These are phyloP conservation scores for Oryctolagus cuniculus DNA, from an alignment of 2,113 vertebrate genomes.

Conservation along the genomic window DNA sequence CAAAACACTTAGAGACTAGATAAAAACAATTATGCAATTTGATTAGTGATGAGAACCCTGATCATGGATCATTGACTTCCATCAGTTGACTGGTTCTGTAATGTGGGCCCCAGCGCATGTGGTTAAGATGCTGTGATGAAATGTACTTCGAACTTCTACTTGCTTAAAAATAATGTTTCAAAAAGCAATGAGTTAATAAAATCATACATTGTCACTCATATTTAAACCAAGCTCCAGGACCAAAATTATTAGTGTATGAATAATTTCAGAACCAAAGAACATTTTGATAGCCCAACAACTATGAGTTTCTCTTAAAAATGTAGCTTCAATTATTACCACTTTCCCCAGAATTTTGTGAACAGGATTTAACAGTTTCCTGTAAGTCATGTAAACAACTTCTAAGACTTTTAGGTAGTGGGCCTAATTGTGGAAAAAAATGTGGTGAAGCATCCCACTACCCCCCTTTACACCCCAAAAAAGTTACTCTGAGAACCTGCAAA, in stretches of 20 bases:
- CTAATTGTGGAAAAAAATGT: not conserved
- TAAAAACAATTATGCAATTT: not conserved
- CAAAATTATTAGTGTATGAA: not conserved
- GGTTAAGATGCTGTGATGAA: not conserved
- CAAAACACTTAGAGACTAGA: not conserved
- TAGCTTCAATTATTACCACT: not conserved
- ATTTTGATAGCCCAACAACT: not conserved
- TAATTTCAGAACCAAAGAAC: slow-evolving; percentile 48
- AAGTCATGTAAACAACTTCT: slow-evolving; percentile 32
- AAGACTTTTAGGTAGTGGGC: slow-evolving; percentile 11
- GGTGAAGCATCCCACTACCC: not conserved
- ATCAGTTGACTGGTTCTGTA: not conserved
- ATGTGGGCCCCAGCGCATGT: not conserved
- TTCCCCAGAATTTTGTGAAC: slow-evolving; percentile 34
- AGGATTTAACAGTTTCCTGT: slow-evolving; percentile 25
- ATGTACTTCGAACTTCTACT: slow-evolving; percentile 21
- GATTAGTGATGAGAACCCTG: not conserved
- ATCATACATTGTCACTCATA: not conserved
- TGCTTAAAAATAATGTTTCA: slow-evolving; percentile 50
- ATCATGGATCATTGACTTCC: not conserved
- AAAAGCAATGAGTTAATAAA: slow-evolving; percentile 41
- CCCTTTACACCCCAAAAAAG: not conserved
- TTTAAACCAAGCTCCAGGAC: slow-evolving; percentile 15
- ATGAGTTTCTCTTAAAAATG: slow-evolving; percentile 55
- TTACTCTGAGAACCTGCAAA: not conserved